phyloP scores from a whole-genome alignment of 2,888 invertebrate genomes.

The Yponomeuta malinellus region DNA sequence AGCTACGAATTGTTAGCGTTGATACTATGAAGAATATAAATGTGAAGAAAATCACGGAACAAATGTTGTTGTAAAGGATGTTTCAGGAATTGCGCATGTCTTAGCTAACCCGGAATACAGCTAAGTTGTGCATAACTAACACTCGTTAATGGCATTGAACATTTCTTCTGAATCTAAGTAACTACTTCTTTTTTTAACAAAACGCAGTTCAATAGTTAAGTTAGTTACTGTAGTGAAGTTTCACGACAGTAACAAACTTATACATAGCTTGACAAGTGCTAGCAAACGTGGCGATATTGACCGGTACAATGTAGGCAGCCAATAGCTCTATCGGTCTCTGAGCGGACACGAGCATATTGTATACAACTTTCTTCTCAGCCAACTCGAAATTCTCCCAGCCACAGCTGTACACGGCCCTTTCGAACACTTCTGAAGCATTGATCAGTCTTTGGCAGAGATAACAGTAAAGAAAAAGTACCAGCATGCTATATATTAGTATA shows the following conservation, averaged over 20 bases:
- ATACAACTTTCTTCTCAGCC: conserved; percentile 2
- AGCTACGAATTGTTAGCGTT: no score
- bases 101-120: no score
- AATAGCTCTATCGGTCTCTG: conserved; percentile 7
- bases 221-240: neutral
- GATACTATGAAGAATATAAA: no score
- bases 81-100: no score
- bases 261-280: conserved; percentile 11
- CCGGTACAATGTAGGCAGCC: conserved; percentile 11
- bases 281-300: conserved; percentile 14
- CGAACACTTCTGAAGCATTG: conserved; percentile 10
- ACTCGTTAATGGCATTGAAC: no score
- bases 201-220: no score
- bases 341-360: conserved; percentile 3
- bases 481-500: neutral
- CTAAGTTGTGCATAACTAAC: no score
- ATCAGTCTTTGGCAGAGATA: conserved; percentile 9
- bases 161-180: no score
- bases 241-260: conserved; percentile 13
- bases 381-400: conserved; percentile 12
- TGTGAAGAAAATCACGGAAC: no score
- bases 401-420: conserved; percentile 10
- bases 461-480: conserved; percentile 12
- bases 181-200: no score
- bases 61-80: no score